phyloP scores from a whole-genome alignment of 1,140 invertebrate species.

The Nilaparvata lugens region DNA sequence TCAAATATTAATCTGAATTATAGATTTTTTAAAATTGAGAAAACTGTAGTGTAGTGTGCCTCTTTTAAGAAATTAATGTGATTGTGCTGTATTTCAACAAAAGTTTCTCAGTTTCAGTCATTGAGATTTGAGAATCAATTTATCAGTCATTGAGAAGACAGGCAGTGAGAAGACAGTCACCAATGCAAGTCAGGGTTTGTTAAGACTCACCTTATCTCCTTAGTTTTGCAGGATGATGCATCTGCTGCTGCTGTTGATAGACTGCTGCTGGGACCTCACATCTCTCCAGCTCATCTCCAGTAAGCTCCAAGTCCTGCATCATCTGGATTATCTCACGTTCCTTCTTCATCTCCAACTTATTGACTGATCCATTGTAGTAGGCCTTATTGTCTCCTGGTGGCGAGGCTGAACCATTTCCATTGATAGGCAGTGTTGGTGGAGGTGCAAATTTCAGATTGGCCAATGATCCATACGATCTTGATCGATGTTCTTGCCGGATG shows the following conservation, averaged over 20 bases:
- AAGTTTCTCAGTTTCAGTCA: no score
- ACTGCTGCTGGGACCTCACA: constrained; percentile 47
- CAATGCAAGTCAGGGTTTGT: no score
- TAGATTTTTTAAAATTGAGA: no score
- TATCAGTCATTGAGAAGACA: no score
- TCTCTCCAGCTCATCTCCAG: constrained; percentile 62
- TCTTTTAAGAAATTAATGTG: no score
- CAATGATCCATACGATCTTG: constrained; percentile 79
- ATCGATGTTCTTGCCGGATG: constrained; percentile 84
- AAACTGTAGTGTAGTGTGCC: no score
- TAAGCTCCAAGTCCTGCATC: constrained; percentile 75
- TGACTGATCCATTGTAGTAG: constrained; percentile 20
- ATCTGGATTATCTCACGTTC: constrained; percentile 85
- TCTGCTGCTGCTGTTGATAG: constrained; percentile 30
- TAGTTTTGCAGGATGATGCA: constrained; percentile 19
- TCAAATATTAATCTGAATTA: no score
- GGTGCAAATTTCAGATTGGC: constrained; percentile 75
- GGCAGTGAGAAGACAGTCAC: no score
- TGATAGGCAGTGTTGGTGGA: constrained; percentile 37
- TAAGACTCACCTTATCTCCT: constrained; percentile 13
- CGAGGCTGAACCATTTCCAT: constrained; percentile 25
- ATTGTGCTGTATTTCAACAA: no score
- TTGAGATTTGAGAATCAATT: no score
- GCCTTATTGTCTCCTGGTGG: constrained; percentile 4
- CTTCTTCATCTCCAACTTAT: constrained; percentile 64